phyloP scores from a whole-genome alignment of 2,888 invertebrate genomes.

The Leptothorax acervorum region DNA sequence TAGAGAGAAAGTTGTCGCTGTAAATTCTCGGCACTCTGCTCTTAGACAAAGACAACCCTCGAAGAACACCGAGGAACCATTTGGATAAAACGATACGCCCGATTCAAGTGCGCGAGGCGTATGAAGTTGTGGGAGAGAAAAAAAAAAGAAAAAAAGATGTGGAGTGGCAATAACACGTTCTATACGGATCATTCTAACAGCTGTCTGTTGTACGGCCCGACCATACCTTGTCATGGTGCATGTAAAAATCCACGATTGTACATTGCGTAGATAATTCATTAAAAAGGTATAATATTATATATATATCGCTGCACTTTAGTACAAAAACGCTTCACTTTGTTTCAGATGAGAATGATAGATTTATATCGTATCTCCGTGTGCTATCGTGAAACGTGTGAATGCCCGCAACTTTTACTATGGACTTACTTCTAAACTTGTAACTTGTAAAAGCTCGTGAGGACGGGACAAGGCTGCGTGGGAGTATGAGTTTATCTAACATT shows the following conservation, averaged over 20 bases:
- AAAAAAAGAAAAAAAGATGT: constrained; percentile 26
- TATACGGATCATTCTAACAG: constrained; percentile 48
- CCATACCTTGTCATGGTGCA: constrained; percentile 77
- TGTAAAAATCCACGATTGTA: constrained; percentile 81
- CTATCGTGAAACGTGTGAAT: constrained; percentile 78
- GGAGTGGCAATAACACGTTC: constrained; percentile 46
- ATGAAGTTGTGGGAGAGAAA: neutral
- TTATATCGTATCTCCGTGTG: constrained; percentile 80
- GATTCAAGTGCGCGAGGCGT: neutral
- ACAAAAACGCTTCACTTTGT: constrained; percentile 84
- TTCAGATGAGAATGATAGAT: constrained; percentile 78
- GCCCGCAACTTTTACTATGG: constrained; percentile 77
- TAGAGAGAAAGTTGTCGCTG: constrained; percentile 37
- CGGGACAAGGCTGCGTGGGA: constrained; percentile 6
- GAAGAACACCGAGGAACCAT: neutral
- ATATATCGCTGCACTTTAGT: constrained; percentile 83
- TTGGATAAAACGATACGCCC: constrained; percentile 2
- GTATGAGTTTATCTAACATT: constrained; percentile 31
- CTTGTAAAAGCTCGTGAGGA: constrained; percentile 53
- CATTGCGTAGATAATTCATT: constrained; percentile 81
- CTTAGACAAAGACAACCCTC: constrained; percentile 22
- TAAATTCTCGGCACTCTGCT: constrained; percentile 38
- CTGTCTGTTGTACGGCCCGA: constrained; percentile 75
- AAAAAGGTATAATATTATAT: constrained; percentile 77
- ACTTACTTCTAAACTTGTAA: constrained; percentile 44